Evolutionary conservation across 1,140 invertebrate genomes (phyloP), one percentile per base, ranked within the genome.

Genomic region (Panulirus ornatus): DNA sequence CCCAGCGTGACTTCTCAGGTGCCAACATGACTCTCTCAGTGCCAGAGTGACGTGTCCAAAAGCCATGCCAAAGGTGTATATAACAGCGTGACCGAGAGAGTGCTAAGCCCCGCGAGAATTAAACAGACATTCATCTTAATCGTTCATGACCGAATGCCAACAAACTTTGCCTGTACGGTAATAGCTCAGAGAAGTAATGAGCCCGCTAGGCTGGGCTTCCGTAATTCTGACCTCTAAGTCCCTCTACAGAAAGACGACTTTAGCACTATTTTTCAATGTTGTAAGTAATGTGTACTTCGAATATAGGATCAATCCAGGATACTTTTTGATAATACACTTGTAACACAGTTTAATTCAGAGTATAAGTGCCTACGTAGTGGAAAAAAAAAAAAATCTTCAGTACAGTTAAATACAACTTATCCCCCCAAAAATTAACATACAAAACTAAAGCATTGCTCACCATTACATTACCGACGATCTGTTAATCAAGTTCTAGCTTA

Each of bases 91-190:
- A 34, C 42, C 34, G 70, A 11, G 22, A 36, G 70, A 36, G n/a
- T 22, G 9, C 70, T 19, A 73, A 73, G 8, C 70, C 47, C 38
- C 30, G 2, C n/a, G 5, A 51, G 44, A 85, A 70, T 85, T 85
- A 71, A 85, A 85, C 66, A 73, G 73, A 75, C 42, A 85, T 85
- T 85, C 83, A 73, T 85, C 83, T 85, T 85, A 71, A 85, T 85
- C 83, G 42, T 42, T 85, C 54, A 85, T 75, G 42, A 73, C 40
- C 70, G 36, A 34, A 40, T 47, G 83, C 75, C 83, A 71, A 73
- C 83, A 73, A 44, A 40, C 34, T 73, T n/a, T 36, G 42, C 30
- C 16, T 34, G 34, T 16, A 6, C 40, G 36, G 71, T 75, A 38
- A 44, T 81, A 36, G 44, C 54, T 81, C 47, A 58, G 34, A 47